A percentile compares a stretch with the other conserved stretches of the same genome.
Evolutionary conservation across 2,113 vertebrate genomes (phyloP).

Genomic region (Tautogolabrus adspersus): DNA sequence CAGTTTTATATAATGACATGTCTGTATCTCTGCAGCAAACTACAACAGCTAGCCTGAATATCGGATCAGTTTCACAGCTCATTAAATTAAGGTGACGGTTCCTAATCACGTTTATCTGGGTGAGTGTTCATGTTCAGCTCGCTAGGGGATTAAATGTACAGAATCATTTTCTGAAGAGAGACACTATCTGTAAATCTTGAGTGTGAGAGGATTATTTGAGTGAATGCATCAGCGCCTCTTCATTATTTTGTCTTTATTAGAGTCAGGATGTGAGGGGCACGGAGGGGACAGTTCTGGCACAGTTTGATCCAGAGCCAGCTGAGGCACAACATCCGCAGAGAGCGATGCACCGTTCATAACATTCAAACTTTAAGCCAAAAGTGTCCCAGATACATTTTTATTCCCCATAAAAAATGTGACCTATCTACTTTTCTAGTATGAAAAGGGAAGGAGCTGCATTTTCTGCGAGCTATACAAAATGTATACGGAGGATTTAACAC

Average conservation of each 20-base stretch:
- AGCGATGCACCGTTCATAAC: background rate
- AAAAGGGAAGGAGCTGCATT: background rate
- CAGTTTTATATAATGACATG: slow-evolving; percentile 28
- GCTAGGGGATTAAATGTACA: background rate
- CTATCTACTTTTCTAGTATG: background rate
- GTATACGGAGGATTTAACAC: background rate
- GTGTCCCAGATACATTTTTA: background rate
- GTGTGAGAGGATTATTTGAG: background rate
- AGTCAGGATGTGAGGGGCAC: background rate
- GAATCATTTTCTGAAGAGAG: background rate
- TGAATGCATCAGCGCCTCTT: background rate
- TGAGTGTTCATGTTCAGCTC: background rate
- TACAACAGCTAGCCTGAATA: background rate
- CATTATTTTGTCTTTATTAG: background rate
- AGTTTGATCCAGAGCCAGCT: background rate
- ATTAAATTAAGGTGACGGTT: background rate
- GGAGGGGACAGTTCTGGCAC: background rate
- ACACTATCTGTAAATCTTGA: background rate
- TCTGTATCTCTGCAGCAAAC: slow-evolving; percentile 12
- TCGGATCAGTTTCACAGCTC: background rate
- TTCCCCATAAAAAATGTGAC: background rate
- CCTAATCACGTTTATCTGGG: background rate
- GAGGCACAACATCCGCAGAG: background rate
- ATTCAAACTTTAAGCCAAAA: slow-evolving; percentile 1
- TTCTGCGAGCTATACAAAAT: background rate